phyloP scores from a whole-genome alignment of 2,888 invertebrate species.

The Megamerina dolium region DNA sequence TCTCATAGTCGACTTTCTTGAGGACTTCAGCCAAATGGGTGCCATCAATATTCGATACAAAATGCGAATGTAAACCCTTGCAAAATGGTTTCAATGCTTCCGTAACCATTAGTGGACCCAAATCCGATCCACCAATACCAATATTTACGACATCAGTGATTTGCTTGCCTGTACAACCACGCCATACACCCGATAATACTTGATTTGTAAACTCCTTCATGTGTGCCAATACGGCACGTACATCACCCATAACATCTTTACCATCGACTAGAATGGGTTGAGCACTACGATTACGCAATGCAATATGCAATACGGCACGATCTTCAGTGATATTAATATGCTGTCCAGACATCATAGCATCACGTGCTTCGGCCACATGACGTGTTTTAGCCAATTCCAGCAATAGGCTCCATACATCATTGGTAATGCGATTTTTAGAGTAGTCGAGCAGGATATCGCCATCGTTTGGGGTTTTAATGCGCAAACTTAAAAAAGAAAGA shows the following conservation, averaged over 20 bases:
- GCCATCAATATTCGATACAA: constrained; percentile 99
- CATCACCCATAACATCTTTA: constrained; percentile 87
- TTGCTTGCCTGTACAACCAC: constrained; percentile 81
- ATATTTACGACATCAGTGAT: constrained; percentile 98
- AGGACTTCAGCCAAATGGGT: constrained; percentile 94
- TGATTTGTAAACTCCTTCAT: constrained; percentile 89
- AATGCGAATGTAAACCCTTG: constrained; percentile 80
- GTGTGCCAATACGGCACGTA: constrained; percentile 84
- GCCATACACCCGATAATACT: constrained; percentile 66
- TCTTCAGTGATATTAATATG: constrained; percentile 98
- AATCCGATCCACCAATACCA: constrained; percentile 98
- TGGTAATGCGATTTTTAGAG: constrained; percentile 90
- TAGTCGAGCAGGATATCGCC: constrained; percentile 92
- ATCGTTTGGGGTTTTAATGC: constrained; percentile 71
- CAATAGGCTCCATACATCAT: constrained; percentile 66
- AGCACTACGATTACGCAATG: constrained; percentile 72
- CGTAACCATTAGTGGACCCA: constrained; percentile 98
- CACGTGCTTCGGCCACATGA: constrained; percentile 76
- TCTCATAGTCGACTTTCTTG: constrained; percentile 84
- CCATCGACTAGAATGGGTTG: constrained; percentile 74
- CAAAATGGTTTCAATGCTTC: constrained; percentile 92
- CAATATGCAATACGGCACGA: constrained; percentile 90
- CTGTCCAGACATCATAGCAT: constrained; percentile 88
- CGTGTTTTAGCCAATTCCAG: constrained; percentile 76
- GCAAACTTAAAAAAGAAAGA: constrained; percentile 54